Base-by-base conservation (phyloP, 2,113 vertebrate genomes). In the Serranochromis macrocephalus region DNA sequence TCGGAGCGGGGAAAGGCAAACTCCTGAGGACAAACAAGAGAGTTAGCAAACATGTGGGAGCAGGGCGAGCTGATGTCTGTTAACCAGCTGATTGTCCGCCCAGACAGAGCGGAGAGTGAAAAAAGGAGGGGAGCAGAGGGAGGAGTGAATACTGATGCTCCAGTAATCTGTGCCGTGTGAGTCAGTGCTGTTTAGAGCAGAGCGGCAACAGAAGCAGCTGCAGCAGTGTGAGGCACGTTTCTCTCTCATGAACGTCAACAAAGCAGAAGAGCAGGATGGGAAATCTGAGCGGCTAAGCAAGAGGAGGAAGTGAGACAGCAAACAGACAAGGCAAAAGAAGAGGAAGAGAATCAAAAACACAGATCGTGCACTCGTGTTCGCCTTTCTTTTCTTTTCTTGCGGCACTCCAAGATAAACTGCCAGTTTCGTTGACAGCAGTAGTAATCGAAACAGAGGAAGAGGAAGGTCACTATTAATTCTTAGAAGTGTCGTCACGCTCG, bases 11-110 rank as follows among this genome's bases (percentile, higher is more conserved):
- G 83, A 58, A 71, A 90, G 86, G 68, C 54, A 85, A 87, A 8
- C 42, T 78, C 24, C 42, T 31, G 26, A 78, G 42, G 71, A 47
- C 16, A 78, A 84, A 88, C 49, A 26, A 26, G 75, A 49, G 36
- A 95, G 53, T 97, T 96, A 95, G 95, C 96, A 85, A 92, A 85
- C 86, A 87, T 54, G 26, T 63, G 55, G 91, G 93, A 83, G 97
- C 90, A 63, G 94, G 81, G 89, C 10, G 55, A 90, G 91, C 85
- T 19, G 33, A 85, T 75, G 91, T 93, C 88, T 94, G 93, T 36
- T 85, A 93, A 92, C 95, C 96, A 96, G 96, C 96, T 97, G 97
- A 96, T 96, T 80, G 82, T 90, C 91, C 94, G 87, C 92, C 87
- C 94, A 95, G 91, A 91, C 91, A 16, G 63, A 92, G 84, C 40